Evolutionary conservation across 2,888 invertebrate species (phyloP).

Genomic region (Scaptomyza reducta): DNA sequence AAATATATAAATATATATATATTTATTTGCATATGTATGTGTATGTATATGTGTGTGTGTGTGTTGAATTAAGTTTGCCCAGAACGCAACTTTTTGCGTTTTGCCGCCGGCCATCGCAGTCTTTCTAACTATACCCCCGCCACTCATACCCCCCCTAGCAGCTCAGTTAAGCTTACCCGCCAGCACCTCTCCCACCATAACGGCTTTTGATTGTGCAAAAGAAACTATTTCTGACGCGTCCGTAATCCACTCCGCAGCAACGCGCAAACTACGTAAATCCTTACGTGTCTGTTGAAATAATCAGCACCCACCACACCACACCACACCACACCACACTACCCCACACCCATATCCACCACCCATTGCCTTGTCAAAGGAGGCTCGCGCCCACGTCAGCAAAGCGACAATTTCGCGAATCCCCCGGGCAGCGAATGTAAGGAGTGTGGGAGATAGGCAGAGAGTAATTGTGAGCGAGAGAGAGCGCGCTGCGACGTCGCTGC

Average conservation of each 20-base stretch:
- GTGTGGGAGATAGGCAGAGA: conserved; percentile 1
- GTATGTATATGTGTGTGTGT: conserved; percentile 12
- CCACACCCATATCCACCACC: conserved; percentile 1
- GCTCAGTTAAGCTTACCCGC: background rate
- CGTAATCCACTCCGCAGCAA: conserved; percentile 56
- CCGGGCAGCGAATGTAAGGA: conserved; percentile 65
- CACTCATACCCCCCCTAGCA: background rate
- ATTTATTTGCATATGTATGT: conserved; percentile 1
- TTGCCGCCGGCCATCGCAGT: conserved; percentile 31
- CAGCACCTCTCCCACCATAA: background rate
- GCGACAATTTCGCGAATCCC: conserved; percentile 75
- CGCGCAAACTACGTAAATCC: conserved; percentile 68
- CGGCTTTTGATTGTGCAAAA: conserved; percentile 56
- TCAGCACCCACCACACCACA: conserved; percentile 4
- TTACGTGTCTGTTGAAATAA: conserved; percentile 74
- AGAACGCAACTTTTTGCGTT: conserved; percentile 50
- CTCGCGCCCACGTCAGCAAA: conserved; percentile 70
- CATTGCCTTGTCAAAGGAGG: conserved; percentile 37
- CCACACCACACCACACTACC: background rate
- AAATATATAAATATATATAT: conserved; percentile 61
- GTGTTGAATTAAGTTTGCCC: conserved; percentile 56
- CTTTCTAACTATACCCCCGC: conserved; percentile 1
- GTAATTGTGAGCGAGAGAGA: conserved; percentile 27
- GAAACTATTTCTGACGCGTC: conserved; percentile 75
- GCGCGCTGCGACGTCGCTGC: conserved; percentile 26